Evolutionary conservation across 2,888 invertebrate species (phyloP).

Genomic region (Periphyllus acericola): DNA sequence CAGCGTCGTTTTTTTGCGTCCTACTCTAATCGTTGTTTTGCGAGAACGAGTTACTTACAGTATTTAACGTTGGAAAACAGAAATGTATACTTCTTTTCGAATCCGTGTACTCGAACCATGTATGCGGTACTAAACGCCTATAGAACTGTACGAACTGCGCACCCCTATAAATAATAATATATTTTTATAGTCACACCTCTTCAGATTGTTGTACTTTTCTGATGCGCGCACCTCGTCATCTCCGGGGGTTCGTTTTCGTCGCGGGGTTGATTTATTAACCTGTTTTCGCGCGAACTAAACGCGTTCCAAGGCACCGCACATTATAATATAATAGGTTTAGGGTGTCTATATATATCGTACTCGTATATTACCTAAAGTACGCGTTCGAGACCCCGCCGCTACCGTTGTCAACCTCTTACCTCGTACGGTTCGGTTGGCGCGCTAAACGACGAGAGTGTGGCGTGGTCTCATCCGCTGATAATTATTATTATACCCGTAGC

Average conservation of each 20-base stretch:
- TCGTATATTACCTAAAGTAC: too few species aligned
- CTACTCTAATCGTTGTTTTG: not conserved
- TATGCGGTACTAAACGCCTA: not conserved
- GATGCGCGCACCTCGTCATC: not conserved
- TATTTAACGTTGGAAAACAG: not conserved
- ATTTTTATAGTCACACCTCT: not conserved
- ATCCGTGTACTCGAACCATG: not conserved
- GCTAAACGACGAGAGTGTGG: not conserved
- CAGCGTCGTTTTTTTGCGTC: not conserved
- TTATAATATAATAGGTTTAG: too few species aligned
- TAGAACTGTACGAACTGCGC: not conserved
- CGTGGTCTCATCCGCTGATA: too few species aligned
- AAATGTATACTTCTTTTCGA: not conserved
- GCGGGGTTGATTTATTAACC: conserved; percentile 5
- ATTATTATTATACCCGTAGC: too few species aligned
- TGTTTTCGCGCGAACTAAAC: not conserved
- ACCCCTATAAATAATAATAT: not conserved
- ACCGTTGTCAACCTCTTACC: not conserved
- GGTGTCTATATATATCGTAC: too few species aligned
- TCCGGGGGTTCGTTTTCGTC: not conserved
- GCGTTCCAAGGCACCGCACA: too few species aligned
- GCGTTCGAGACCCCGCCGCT: not conserved
- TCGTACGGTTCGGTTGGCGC: not conserved
- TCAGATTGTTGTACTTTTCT: not conserved
- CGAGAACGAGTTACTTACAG: not conserved